Conservation (phyloP, 2,888 invertebrate genomes). For the Bedellia somnulentella region DNA sequence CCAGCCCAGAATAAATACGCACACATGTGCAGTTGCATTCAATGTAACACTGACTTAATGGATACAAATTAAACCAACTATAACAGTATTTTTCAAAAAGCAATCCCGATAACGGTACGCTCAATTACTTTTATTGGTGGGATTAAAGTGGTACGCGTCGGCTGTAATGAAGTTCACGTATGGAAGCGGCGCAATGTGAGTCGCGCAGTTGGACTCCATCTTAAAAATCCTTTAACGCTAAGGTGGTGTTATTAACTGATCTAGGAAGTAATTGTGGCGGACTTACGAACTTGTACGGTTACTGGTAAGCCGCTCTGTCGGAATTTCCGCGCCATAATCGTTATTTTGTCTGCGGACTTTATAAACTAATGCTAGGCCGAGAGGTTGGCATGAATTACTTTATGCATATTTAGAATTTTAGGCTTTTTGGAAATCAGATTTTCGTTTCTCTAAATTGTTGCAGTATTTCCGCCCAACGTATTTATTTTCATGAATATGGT, state of each 20-base stretch:
- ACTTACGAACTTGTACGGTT: slow-evolving; percentile 52
- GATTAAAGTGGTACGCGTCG: slow-evolving; percentile 32
- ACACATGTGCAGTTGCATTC: too few species aligned
- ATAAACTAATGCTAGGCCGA: slow-evolving; percentile 35
- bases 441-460: too few species aligned
- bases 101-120: slow-evolving; percentile 41
- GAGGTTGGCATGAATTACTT: too few species aligned
- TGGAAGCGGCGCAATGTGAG: slow-evolving; percentile 6
- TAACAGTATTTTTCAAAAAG: slow-evolving; percentile 32
- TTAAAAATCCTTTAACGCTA: slow-evolving; percentile 34
- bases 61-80: slow-evolving; percentile 5
- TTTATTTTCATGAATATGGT: too few species aligned
- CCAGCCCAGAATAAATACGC: too few species aligned
- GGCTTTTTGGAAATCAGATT: too few species aligned
- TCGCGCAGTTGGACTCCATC: slow-evolving; percentile 18
- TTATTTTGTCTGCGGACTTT: slow-evolving; percentile 58
- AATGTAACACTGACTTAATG: too few species aligned
- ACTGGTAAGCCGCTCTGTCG: slow-evolving; percentile 36
- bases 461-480: too few species aligned
- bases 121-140: slow-evolving; percentile 41
- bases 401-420: too few species aligned
- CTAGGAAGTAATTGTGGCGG: slow-evolving; percentile 47
- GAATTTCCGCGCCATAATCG: slow-evolving; percentile 45
- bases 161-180: slow-evolving; percentile 21
- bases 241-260: slow-evolving; percentile 42